phyloP scores from a whole-genome alignment of 35 echinoderm and acorn worm species.

The Anneissia japonica region DNA sequence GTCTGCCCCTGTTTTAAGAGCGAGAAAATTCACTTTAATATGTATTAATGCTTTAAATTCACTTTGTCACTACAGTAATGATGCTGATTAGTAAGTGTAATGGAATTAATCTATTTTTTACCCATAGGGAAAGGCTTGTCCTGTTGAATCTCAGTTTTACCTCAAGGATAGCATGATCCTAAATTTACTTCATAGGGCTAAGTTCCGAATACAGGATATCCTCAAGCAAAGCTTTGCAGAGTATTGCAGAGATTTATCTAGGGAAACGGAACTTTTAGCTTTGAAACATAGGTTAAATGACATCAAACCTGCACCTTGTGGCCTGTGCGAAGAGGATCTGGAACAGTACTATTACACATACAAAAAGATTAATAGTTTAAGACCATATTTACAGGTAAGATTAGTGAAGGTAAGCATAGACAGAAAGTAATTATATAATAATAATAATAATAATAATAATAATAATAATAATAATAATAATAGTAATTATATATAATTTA shows the following conservation, averaged over 20 bases:
- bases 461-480: no score
- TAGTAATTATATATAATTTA: no score
- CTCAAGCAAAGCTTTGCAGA: slow-evolving; percentile 76
- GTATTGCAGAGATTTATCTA: slow-evolving; percentile 55
- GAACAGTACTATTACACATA: slow-evolving; percentile 67
- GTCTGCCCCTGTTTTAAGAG: no score
- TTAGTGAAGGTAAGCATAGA: no score
- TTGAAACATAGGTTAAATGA: no score
- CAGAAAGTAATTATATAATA: no score
- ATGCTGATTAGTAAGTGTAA: no score
- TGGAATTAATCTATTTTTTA: no score
- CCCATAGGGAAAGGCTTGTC: slow-evolving; percentile 61
- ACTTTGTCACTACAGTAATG: no score
- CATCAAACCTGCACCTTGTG: slow-evolving; percentile 53
- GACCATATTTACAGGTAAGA: slow-evolving; percentile 50
- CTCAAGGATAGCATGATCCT: slow-evolving; percentile 95
- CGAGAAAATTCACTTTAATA: no score
- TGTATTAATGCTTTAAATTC: no score
- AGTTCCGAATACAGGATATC: slow-evolving; percentile 89
- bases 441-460: no score
- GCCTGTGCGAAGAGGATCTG: slow-evolving; percentile 62
- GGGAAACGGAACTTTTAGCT: slow-evolving; percentile 31
- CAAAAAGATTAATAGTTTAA: slow-evolving; percentile 35
- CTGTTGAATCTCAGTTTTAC: slow-evolving; percentile 76
- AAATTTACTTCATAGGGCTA: slow-evolving; percentile 69